phyloP scores from a whole-genome alignment of 2,888 invertebrate species.

The Tachystola acroxantha region DNA sequence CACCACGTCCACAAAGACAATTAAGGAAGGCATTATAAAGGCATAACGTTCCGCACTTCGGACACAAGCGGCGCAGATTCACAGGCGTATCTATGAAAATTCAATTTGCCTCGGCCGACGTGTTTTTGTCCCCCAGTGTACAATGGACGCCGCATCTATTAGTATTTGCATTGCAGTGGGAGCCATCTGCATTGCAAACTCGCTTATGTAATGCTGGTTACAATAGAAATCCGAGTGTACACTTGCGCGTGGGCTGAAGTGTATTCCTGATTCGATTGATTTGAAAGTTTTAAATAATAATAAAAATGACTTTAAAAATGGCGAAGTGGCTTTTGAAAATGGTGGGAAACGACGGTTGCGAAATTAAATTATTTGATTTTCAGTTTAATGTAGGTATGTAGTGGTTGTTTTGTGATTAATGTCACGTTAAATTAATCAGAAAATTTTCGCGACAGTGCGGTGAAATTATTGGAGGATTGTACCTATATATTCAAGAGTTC shows the following conservation, averaged over 20 bases:
- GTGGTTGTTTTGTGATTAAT: no score
- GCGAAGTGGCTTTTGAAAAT: no score
- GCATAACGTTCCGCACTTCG: slow-evolving; percentile 17
- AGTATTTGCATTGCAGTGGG: slow-evolving; percentile 62
- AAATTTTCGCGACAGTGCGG: no score
- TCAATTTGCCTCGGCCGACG: slow-evolving; percentile 50
- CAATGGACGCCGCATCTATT: slow-evolving; percentile 34
- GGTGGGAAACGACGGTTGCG: no score
- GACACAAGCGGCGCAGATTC: slow-evolving; percentile 15
- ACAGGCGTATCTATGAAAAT: slow-evolving; percentile 57
- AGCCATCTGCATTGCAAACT: slow-evolving; percentile 71
- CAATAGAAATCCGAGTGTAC: slow-evolving; percentile 26
- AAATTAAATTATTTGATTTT: no score
- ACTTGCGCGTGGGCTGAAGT: slow-evolving; percentile 14
- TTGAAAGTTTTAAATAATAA: no score
- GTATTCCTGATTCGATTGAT: neutral
- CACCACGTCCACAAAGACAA: slow-evolving; percentile 12
- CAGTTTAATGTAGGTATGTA: no score
- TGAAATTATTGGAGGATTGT: no score
- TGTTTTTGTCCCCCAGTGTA: slow-evolving; percentile 47
- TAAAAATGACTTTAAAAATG: no score
- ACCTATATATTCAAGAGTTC: no score
- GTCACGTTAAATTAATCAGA: no score
- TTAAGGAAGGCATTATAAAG: slow-evolving; percentile 22
- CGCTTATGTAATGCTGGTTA: slow-evolving; percentile 43